These are phyloP conservation scores for Xenopus laevis DNA, from an alignment of 2,113 vertebrate genomes.

Conservation along the genomic window DNA sequence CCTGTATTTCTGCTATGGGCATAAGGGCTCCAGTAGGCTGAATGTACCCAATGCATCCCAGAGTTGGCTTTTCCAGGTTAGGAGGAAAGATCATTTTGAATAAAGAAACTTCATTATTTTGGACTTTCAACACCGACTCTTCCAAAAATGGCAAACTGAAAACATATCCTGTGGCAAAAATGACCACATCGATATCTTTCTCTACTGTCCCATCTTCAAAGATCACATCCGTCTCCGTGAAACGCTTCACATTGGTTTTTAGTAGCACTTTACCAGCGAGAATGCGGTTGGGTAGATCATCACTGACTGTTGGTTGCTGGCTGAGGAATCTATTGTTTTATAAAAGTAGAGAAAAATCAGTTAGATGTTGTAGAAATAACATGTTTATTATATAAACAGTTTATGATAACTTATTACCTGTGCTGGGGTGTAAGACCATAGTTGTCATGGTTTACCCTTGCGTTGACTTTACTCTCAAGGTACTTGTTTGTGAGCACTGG, in stretches of 20 bases:
- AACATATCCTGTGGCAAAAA: conserved; percentile 83
- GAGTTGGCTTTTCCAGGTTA: conserved; percentile 67
- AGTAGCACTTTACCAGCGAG: conserved; percentile 73
- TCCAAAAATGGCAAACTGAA: conserved; percentile 75
- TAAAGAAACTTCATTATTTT: conserved; percentile 63
- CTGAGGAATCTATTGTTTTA: conserved; percentile 53
- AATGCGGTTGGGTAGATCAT: conserved; percentile 76
- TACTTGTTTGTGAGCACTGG: conserved; percentile 53
- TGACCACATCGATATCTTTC: conserved; percentile 69
- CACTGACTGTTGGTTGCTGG: conserved; percentile 56
- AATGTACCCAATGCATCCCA: conserved; percentile 76
- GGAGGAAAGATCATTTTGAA: conserved; percentile 80
- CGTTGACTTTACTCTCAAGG: conserved; percentile 59
- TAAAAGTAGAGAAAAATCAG: not conserved
- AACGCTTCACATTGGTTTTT: conserved; percentile 68
- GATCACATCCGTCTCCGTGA: conserved; percentile 64
- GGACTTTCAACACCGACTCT: conserved; percentile 59
- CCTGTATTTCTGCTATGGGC: conserved; percentile 75
- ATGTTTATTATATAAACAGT: no score
- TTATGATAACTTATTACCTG: conserved; percentile 57
- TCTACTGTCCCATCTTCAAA: conserved; percentile 70
- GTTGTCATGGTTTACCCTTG: conserved; percentile 63
- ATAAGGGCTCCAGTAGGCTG: conserved; percentile 65
- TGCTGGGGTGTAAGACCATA: conserved; percentile 66
- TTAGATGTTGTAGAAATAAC: no score